Base-by-base conservation (phyloP, 2,113 vertebrate species). In the Stigmatopora nigra region DNA sequence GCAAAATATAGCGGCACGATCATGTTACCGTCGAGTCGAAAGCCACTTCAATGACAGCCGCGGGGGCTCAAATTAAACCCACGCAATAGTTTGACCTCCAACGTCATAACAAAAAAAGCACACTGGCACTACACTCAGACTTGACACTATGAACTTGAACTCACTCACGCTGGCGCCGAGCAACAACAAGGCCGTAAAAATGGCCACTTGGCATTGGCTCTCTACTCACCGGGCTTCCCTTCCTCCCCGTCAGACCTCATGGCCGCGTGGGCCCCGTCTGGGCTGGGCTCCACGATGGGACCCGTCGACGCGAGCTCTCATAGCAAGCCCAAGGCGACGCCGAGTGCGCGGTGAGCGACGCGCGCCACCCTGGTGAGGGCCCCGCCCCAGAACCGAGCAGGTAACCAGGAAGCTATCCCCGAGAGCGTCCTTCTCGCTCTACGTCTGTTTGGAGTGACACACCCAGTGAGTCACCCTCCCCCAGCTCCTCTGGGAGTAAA, bases 181-280 rank as follows among this genome's bases (percentile, higher is more conserved):
- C 22, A 12, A 61, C 52, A 25, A 57, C 6, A n/a, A 46, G 41
- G 60, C 20, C 65, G 59, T 41, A 56, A 10, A 2, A 45, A n/a
- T 51, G 19, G 19, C 15, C 38, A 61, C 19, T n/a, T 12, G 55
- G 63, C 44, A 25, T 58, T 20, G 52, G 35, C 38, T 5, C 19
- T 61, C 47, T 74, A 83, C 89, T 88, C 78, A 90, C 89, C 88
- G 15, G 86, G 69, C 69, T 79, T 89, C 62, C 82, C 83, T 64
- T 90, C 87, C 77, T 90, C 88, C 77, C 70, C 86, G 71, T 89
- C 87, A 68, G 89, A 87, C 84, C 83, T 86, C 89, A 90, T 90
- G 78, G 75, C 81, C 77, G 75, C 70, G 73, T 75, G 64, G 41
- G 78, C 84, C 67, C 73, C 60, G 73, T 76, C 80, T 88, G 84